Evolutionary conservation across 2,113 vertebrate species (phyloP), one percentile per base, ranked within the genome.

Genomic region (Gymnocephalus cernua): DNA sequence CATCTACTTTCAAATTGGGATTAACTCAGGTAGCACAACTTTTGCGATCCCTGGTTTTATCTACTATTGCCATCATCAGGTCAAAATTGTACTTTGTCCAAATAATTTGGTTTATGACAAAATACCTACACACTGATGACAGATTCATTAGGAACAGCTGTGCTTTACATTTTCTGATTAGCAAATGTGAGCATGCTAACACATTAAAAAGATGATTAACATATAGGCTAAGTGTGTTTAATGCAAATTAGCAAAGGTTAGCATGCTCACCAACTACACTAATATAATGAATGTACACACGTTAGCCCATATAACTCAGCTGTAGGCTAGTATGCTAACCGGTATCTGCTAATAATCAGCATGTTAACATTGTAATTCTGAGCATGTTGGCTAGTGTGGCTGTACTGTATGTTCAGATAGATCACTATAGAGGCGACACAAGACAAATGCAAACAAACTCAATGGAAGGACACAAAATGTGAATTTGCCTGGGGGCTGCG

Each of bases 1-100:
- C 1, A 0, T 73, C 58, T 75, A 50, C 82, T 82, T 21, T 75
- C 53, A 78, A 62, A 73, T 54, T 56, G 23, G 69, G 23, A 81
- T 65, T 65, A 23, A 72, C 61, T 64, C 21, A 48, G 69, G 65
- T 58, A 45, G 64, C 35, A 4, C 27, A 23, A 12, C 47, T 32
- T 41, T 29, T 14, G 47, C 6, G 11, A 64, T 64, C 12, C 32
- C 10, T 2, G n/a, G 6, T 41, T 2, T 9, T 65, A 16, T 74
- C 6, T 25, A 12, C 3, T 45, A 18, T 10, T 1, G 0, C 1
- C 7, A 32, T 29, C 18, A 35, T 48, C 27, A n/a, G 23, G 12
- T 32, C 18, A 32, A 57, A 29, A 21, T 45, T 3, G 32, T 2
- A 38, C 32, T 56, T 21, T 18, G 0, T 25, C 15, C 16, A 32